phyloP scores from a whole-genome alignment of 2,888 invertebrate species.

The Pterostichus madidus region DNA sequence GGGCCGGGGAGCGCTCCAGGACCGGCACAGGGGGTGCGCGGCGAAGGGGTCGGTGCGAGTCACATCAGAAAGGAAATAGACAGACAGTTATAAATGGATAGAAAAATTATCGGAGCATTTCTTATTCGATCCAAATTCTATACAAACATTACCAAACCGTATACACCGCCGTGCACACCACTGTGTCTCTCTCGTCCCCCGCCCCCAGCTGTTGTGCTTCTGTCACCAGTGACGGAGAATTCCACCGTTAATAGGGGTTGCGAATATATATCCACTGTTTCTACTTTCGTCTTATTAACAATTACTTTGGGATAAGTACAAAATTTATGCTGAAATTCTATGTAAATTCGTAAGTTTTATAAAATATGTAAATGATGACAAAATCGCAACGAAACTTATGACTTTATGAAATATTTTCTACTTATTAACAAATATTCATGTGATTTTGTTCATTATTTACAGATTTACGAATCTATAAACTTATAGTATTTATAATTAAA shows the following conservation, averaged over 20 bases:
- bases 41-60: constrained; percentile 71
- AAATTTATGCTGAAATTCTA: no score
- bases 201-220: constrained; percentile 50
- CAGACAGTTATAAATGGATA: constrained; percentile 86
- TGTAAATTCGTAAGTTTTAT: no score
- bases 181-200: constrained; percentile 15
- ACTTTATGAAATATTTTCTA: no score
- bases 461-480: no score
- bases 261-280: no score
- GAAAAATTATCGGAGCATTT: constrained; percentile 84
- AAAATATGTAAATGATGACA: no score
- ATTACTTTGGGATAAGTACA: no score
- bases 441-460: no score
- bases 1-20: constrained; percentile 34
- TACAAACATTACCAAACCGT: constrained; percentile 71
- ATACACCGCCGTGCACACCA: constrained; percentile 56
- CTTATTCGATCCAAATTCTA: constrained; percentile 77
- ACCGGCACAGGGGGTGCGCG: constrained; percentile 15
- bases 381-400: no score
- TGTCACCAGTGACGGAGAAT: constrained; percentile 62
- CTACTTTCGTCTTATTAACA: no score
- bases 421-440: no score
- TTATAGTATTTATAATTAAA: no score
- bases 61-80: constrained; percentile 81
- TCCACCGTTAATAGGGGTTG: not conserved